Percentiles rank a stretch among this genome's conserved stretches.
Conservation (phyloP, 1,140 invertebrate genomes). For the Thalassaphorura encarpata region DNA sequence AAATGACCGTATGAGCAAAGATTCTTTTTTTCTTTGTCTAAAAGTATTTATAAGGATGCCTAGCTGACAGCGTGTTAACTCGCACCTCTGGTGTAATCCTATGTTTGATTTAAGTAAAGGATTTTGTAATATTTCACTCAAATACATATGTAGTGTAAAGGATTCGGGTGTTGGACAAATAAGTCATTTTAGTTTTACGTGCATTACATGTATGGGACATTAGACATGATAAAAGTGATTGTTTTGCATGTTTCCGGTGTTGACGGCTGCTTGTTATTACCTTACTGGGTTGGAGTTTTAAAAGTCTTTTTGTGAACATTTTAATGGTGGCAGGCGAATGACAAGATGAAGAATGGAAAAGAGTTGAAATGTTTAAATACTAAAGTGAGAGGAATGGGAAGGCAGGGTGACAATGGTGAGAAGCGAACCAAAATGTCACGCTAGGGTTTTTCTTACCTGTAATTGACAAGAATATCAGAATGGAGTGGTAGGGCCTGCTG, state of each 20-base stretch:
- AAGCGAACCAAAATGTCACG: not conserved
- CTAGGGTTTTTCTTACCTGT: slow-evolving; percentile 12
- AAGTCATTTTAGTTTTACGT: too few relatives aligned
- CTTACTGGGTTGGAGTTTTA: not conserved
- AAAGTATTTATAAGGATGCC: too few relatives aligned
- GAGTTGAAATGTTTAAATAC: not conserved
- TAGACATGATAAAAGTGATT: slow-evolving; percentile 11
- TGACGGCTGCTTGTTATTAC: slow-evolving; percentile 4
- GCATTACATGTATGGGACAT: slow-evolving; percentile 1
- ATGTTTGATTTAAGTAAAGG: too few relatives aligned
- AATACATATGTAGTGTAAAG: too few relatives aligned
- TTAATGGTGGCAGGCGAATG: not conserved
- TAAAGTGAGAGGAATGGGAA: not conserved
- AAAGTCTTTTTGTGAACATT: not conserved
- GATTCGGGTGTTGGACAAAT: too few relatives aligned
- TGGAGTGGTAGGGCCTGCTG: slow-evolving; percentile 18
- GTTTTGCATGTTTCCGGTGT: too few relatives aligned
- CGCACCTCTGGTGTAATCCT: too few relatives aligned
- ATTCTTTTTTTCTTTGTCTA: too few relatives aligned
- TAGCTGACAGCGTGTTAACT: too few relatives aligned
- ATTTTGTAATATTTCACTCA: too few relatives aligned
- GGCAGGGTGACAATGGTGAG: too few relatives aligned
- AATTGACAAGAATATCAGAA: slow-evolving; percentile 24
- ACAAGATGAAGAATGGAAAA: not conserved
- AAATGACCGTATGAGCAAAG: too few relatives aligned